Evolutionary conservation across 2,113 vertebrate species (phyloP).

Genomic region (Carlito syrichta): DNA sequence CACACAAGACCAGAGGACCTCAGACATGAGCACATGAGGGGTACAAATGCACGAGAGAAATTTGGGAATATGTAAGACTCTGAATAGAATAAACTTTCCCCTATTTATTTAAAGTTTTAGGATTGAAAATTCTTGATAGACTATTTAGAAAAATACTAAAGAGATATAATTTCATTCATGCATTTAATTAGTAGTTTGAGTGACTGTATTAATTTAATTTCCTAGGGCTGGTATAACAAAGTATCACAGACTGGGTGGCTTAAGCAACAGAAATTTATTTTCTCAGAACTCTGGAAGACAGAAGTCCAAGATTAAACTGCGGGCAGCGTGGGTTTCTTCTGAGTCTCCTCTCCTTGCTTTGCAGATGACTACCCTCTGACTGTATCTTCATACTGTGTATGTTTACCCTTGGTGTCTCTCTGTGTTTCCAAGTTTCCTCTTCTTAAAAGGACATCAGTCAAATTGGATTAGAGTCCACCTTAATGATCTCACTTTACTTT

Average conservation of each 20-base stretch:
- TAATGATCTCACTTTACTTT: background rate
- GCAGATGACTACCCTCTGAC: background rate
- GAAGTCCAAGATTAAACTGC: background rate
- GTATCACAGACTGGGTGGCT: background rate
- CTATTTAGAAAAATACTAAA: slow-evolving; percentile 14
- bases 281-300: background rate
- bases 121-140: background rate
- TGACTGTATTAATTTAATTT: background rate
- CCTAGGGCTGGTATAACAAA: background rate
- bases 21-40: background rate
- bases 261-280: background rate
- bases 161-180: background rate
- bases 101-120: background rate
- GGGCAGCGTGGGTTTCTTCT: background rate
- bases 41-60: background rate
- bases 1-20: background rate
- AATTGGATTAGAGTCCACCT: background rate
- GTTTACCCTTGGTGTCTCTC: background rate
- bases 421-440: background rate
- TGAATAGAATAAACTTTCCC: background rate
- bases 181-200: background rate
- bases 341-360: background rate
- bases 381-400: background rate
- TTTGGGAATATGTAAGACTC: background rate
- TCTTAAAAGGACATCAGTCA: background rate